Percentiles rank a stretch among this genome's conserved stretches.
Conservation (phyloP, 2,113 vertebrate genomes). For the Polypterus bichir region DNA sequence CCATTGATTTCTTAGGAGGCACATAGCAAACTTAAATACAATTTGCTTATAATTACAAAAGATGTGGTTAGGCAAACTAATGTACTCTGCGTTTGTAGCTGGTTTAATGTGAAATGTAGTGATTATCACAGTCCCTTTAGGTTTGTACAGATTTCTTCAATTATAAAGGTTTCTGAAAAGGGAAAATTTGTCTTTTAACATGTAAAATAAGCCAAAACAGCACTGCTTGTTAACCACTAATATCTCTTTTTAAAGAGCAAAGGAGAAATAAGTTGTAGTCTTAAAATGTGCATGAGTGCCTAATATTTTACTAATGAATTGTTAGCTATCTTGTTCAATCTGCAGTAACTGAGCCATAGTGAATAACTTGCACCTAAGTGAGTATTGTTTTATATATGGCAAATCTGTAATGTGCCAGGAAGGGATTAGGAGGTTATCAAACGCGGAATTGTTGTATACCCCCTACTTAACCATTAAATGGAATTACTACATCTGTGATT, state of each 20-base stretch:
- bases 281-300: too few relatives aligned
- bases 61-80: conserved; percentile 44
- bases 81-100: conserved; percentile 34
- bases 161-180: conserved; percentile 41
- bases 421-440: conserved; percentile 38
- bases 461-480: conserved; percentile 43
- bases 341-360: too few relatives aligned
- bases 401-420: conserved; percentile 32
- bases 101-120: conserved; percentile 39
- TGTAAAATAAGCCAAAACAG: conserved; percentile 1
- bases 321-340: too few relatives aligned
- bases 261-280: too few relatives aligned
- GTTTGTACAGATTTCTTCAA: conserved; percentile 49
- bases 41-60: conserved; percentile 54
- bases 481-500: conserved; percentile 56
- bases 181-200: conserved; percentile 2
- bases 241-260: too few relatives aligned
- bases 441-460: conserved; percentile 48
- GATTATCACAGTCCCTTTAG: conserved; percentile 47
- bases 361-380: too few relatives aligned
- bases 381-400: too few relatives aligned
- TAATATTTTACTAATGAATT: too few relatives aligned
- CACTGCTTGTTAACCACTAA: too few relatives aligned
- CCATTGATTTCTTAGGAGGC: conserved; percentile 41
- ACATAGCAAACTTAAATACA: conserved; percentile 38